Conservation (phyloP, 1,140 invertebrate genomes). For the Diorhabda carinulata region DNA sequence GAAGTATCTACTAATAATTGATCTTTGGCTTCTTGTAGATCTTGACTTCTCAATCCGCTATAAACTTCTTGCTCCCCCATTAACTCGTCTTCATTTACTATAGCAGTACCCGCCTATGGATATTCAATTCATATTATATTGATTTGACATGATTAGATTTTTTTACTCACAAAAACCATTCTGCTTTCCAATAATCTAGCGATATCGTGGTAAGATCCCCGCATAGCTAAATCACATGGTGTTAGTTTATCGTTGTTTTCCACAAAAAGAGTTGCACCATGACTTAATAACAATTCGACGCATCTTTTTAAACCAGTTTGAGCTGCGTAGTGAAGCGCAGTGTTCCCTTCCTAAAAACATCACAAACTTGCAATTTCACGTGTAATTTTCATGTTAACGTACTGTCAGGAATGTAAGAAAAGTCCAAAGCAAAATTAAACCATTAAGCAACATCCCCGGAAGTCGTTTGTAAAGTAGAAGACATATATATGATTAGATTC, state of each 20-base stretch:
- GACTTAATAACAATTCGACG: slow-evolving; percentile 60
- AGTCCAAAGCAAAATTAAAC: no score
- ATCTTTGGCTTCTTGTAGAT: slow-evolving; percentile 73
- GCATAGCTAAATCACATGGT: slow-evolving; percentile 64
- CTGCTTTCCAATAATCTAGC: slow-evolving; percentile 64
- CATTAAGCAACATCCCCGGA: no score
- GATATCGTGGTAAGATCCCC: slow-evolving; percentile 57
- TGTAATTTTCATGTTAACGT: background rate
- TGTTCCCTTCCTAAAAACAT: slow-evolving; percentile 59
- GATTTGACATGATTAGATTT: background rate
- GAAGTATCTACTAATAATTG: slow-evolving; percentile 69
- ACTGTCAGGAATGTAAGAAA: no score
- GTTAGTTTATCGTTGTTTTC: slow-evolving; percentile 63
- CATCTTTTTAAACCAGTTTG: slow-evolving; percentile 61
- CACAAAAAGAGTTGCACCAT: slow-evolving; percentile 59
- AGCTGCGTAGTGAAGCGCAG: slow-evolving; percentile 64
- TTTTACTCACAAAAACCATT: slow-evolving; percentile 65
- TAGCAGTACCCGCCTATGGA: slow-evolving; percentile 47
- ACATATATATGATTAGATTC: no score
- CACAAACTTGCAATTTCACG: background rate
- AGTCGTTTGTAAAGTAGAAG: no score
- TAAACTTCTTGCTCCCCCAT: slow-evolving; percentile 55
- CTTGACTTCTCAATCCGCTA: slow-evolving; percentile 63
- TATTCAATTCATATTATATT: background rate
- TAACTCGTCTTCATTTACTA: slow-evolving; percentile 50